Base-by-base conservation (phyloP, 1,140 invertebrate genomes). In the Cepaea nemoralis region DNA sequence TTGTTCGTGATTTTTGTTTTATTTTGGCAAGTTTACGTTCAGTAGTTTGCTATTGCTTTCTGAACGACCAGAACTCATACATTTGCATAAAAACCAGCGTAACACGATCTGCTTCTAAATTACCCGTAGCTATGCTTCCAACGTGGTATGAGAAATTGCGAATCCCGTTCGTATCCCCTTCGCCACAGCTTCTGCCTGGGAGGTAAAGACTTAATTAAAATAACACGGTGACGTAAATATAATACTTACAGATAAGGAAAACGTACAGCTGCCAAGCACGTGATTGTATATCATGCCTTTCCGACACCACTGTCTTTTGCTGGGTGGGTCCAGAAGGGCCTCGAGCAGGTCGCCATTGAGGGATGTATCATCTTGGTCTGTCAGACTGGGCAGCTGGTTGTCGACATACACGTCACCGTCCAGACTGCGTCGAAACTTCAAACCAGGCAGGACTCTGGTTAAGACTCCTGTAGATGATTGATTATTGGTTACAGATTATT, bases 241-340 rank as follows among this genome's bases (percentile, higher is more conserved):
- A 31, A 0, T 27, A 82, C 79, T 73, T 73, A 83, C 83, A 37
- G 77, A 74, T 10, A 81, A 74, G 31, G 83, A 81, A 16, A 69
- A 31, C 0, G 66, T 81, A 74, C 83, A 83, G 3, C 50, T 50
- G 24, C 83, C 80, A 0, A 81, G 39, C 24, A 83, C 75, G 22
- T 79, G 80, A 66, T 83, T 83, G 76, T 74, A 83, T 35, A 73
- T 66, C 77, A 81, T 76, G 1, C 83, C 83, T 1, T 74, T 14
- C 0, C 79, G 83, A 40, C 83, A 83, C 75, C 77, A 80, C 69
- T 83, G 83, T 2, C 83, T 37, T 37, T 83, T 83, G 66, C 50
- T 74, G 5, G 82, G 78, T 19, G 70, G 55, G 2, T 27, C 33
- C 69, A 83, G 67, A 24, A 83, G n/a, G 10, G 37, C 37, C 24